Base-by-base conservation (phyloP, 1,140 invertebrate species). In the Metaphire vulgaris region DNA sequence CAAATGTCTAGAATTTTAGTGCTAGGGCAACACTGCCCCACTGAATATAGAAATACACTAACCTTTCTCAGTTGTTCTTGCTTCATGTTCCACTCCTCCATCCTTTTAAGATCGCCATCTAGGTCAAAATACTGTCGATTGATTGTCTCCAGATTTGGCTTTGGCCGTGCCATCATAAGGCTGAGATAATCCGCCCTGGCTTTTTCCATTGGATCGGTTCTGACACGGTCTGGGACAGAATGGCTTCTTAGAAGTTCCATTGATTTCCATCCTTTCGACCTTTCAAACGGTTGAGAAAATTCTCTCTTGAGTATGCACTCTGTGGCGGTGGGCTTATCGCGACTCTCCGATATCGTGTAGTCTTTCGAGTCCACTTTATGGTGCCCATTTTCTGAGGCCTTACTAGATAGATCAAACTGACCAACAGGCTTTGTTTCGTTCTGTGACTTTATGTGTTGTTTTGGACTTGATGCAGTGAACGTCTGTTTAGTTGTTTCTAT, bases 51-150 rank as follows among this genome's bases (percentile, higher is more conserved):
- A n/a, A n/a, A n/a, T n/a, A n/a, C n/a, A n/a, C n/a, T n/a, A 56
- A 75, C 72, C 72, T 74, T 32, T 2, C 29, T n/a, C 64, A 32
- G 69, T 32, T 41, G 30, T 28, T 77, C 75, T 29, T 75, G 77
- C 1, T 66, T 74, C 34, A 30, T 33, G 15, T 93, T 92, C 69
- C 90, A 88, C 77, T 95, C 91, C 82, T 94, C 91, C 2, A 94
- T 91, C 86, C 93, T 93, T 6, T 91, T 91, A 66, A 67, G 79
- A 64, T 83, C 81, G 70, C 80, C 79, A 30, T 81, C 70, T 70
- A 81, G 74, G 68, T 81, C 72, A 75, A 80, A 80, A 26, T 69
- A 67, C 65, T 56, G 41, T 56, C 41, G 41, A 21, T 56, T 56
- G 6, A 56, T 56, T 21, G 6, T 6, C 41, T 56, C 41, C 41